Evolutionary conservation across 2,888 invertebrate genomes (phyloP).

Genomic region (Sabatieria punctata): DNA sequence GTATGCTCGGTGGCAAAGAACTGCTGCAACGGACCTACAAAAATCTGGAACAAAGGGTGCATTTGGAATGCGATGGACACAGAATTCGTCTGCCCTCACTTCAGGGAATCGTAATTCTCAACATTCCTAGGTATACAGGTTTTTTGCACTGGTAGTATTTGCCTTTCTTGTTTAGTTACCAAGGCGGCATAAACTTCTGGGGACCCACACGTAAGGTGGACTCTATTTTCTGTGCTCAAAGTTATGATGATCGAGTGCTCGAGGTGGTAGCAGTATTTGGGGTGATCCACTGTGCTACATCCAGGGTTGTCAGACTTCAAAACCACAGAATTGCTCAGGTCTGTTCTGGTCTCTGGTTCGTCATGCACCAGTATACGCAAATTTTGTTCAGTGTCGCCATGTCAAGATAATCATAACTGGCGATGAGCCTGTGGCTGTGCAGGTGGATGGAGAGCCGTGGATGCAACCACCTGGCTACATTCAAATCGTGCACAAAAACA

Average conservation of each 20-base stretch:
- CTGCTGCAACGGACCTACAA: conserved; percentile 67
- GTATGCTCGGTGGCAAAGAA: conserved; percentile 41
- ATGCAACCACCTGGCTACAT: conserved; percentile 90
- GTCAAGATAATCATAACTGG: conserved; percentile 90
- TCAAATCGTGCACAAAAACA: conserved; percentile 83
- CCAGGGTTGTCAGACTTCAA: conserved; percentile 65
- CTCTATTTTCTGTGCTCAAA: conserved; percentile 61
- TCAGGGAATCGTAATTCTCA: conserved; percentile 82
- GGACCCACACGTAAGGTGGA: conserved; percentile 39
- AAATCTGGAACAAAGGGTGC: conserved; percentile 83
- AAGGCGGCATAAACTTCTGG: conserved; percentile 98
- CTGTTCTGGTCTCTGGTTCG: background rate
- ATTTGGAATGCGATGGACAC: conserved; percentile 86
- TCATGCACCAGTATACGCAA: background rate
- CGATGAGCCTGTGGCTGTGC: conserved; percentile 68
- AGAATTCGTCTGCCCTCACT: conserved; percentile 81
- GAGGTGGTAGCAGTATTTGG: conserved; percentile 97
- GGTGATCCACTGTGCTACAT: conserved; percentile 86
- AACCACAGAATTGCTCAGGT: conserved; percentile 86
- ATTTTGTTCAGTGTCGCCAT: conserved; percentile 51
- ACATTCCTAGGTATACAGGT: conserved; percentile 58
- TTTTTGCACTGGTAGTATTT: background rate
- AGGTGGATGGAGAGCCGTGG: conserved; percentile 96
- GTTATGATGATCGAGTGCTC: conserved; percentile 82
- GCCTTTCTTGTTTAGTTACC: conserved; percentile 53